phyloP scores from a whole-genome alignment of 2,113 vertebrate species.

The Crypturellus undulatus region DNA sequence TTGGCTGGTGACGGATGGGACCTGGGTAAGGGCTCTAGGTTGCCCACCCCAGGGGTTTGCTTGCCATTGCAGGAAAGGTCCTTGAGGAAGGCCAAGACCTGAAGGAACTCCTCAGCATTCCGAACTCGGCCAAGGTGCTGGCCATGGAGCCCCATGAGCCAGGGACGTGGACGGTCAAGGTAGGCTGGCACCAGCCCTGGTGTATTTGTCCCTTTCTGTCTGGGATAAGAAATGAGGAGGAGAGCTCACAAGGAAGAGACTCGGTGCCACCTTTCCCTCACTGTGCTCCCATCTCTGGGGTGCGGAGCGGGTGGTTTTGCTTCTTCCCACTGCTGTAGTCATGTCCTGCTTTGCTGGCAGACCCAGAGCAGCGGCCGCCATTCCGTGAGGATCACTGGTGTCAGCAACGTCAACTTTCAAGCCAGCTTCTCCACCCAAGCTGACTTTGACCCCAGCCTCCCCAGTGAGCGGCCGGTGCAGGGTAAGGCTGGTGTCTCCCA shows the following conservation, averaged over 20 bases:
- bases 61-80: slow-evolving; percentile 77
- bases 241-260: not conserved
- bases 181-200: slow-evolving; percentile 42
- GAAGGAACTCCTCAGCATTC: slow-evolving; percentile 89
- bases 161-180: slow-evolving; percentile 90
- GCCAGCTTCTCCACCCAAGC: slow-evolving; percentile 85
- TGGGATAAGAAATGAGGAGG: not conserved
- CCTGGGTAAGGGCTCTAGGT: accelerated
- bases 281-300: too few species aligned
- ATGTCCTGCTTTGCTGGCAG: slow-evolving; percentile 55
- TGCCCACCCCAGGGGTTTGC: not conserved
- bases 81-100: slow-evolving; percentile 85
- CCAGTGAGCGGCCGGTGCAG: slow-evolving; percentile 86
- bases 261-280: accelerated
- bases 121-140: slow-evolving; percentile 90
- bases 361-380: slow-evolving; percentile 88
- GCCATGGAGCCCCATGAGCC: slow-evolving; percentile 87
- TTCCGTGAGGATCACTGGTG: slow-evolving; percentile 89
- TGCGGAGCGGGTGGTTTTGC: not conserved
- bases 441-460: slow-evolving; percentile 80
- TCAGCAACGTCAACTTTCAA: slow-evolving; percentile 88
- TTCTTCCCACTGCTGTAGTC: accelerated
- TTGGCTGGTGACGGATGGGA: not conserved
- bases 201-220: not conserved
- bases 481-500: slow-evolving; percentile 71